Evolutionary conservation across 1,140 invertebrate genomes (phyloP).

Genomic region (Drosophila sturtevanti): DNA sequence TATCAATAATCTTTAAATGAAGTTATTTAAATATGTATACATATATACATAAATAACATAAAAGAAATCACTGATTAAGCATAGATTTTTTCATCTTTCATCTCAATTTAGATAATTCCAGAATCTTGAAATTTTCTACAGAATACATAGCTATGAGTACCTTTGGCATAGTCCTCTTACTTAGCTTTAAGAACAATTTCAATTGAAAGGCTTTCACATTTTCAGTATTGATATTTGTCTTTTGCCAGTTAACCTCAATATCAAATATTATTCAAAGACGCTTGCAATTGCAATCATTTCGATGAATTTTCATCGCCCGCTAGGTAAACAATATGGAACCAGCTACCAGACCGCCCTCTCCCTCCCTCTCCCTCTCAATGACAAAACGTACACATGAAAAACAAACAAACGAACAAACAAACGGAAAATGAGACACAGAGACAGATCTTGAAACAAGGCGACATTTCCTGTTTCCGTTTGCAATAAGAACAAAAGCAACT

Average conservation of each 20-base stretch:
- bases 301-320: slow-evolving; percentile 22
- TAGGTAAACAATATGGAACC: slow-evolving; percentile 37
- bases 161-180: not conserved
- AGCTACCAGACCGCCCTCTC: not conserved
- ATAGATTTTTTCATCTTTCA: too few species aligned
- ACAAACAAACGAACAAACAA: slow-evolving; percentile 13
- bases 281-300: slow-evolving; percentile 8
- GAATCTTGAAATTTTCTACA: too few species aligned
- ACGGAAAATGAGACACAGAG: not conserved
- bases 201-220: not conserved
- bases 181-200: not conserved
- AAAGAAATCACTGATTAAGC: too few species aligned
- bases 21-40: too few species aligned
- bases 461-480: slow-evolving; percentile 29
- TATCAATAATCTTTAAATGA: too few species aligned
- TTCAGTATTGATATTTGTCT: not conserved
- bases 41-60: too few species aligned
- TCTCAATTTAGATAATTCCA: too few species aligned
- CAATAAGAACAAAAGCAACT: slow-evolving; percentile 15
- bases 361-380: not conserved
- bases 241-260: not conserved
- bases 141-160: too few species aligned
- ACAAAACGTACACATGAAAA: not conserved
- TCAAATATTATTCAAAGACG: slow-evolving; percentile 28
- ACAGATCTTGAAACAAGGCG: slow-evolving; percentile 14